These are phyloP conservation scores for Poecilobothrus nobilitatus DNA, from an alignment of 2,888 invertebrate species.

Conservation along the genomic window DNA sequence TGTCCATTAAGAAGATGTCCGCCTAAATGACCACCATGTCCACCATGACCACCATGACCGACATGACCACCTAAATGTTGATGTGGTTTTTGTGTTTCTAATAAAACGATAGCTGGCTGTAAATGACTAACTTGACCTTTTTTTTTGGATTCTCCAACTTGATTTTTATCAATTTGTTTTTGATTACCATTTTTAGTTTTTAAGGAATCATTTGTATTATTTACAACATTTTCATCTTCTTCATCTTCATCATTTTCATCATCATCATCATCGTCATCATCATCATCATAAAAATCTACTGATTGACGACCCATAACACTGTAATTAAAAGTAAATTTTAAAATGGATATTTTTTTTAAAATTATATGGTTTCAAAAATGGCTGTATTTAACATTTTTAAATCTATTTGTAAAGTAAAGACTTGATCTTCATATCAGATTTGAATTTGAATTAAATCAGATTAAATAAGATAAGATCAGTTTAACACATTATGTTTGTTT, in stretches of 20 bases:
- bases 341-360: slow-evolving; percentile 11
- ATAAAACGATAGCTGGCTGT: slow-evolving; percentile 5
- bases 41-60: slow-evolving; percentile 9
- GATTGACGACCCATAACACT: slow-evolving; percentile 41
- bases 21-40: neutral
- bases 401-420: neutral
- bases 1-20: neutral
- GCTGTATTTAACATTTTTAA: slow-evolving; percentile 30
- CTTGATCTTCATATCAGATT: too few relatives aligned
- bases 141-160: slow-evolving; percentile 22
- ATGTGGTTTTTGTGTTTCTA: slow-evolving; percentile 4
- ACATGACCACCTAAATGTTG: neutral
- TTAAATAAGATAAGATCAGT: too few relatives aligned
- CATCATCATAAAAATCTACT: slow-evolving; percentile 44
- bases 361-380: slow-evolving; percentile 33
- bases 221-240: slow-evolving; percentile 24
- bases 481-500: too few relatives aligned
- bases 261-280: slow-evolving; percentile 50
- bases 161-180: slow-evolving; percentile 29
- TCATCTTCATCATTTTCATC: slow-evolving; percentile 45
- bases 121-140: slow-evolving; percentile 8
- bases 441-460: too few relatives aligned
- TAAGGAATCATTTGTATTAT: slow-evolving; percentile 24
- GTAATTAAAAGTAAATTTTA: slow-evolving; percentile 18
- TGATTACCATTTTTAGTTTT: slow-evolving; percentile 27